Base-by-base conservation (phyloP, 2,888 invertebrate species). In the Thecocarcelia acutangulata region DNA sequence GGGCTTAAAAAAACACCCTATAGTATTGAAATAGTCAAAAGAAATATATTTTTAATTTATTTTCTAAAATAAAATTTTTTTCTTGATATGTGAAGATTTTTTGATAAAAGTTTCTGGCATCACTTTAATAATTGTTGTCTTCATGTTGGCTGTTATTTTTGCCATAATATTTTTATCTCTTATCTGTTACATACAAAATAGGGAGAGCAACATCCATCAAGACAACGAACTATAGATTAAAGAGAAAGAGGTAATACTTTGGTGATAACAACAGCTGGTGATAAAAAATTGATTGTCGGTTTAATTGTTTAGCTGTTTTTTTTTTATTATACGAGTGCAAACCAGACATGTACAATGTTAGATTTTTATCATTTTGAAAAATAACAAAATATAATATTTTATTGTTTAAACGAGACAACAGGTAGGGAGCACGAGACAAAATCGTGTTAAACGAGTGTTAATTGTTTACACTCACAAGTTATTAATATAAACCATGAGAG, bases 401-500 rank as follows among this genome's bases (percentile, higher is more conserved):
- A 48, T 17, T 28, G 46, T 21, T 19, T 33, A 19, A 54, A 40
- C 40, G 17, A 33, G 33, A 44, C n/a, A 8, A 33, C n/a, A 15
- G 0, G n/a, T 44, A 56, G 0, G n/a, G 52, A 56, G 15, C 81
- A 81, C 76, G 76, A 77, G 81, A 81, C 68, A 33, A 58, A 81
- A 77, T 81, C 76, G 68, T 81, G 76, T 56, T 63, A 37, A 50
- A 50, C 13, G 56, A 72, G 33, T 68, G 72, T 42, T 66, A 46
- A 42, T 79, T 50, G 21, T 37, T 56, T 52, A 61, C 44, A 37
- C 12, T 33, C 56, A 33, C 6, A n/a, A n/a, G 28, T 28, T 28
- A 28, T 4, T 28, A 3, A 6, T 28, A 28, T 28, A 28, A 28
- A 28, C 3, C 6, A 4, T 6, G 6, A 28, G 28, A 28, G 28